Evolutionary conservation across 2,797 vertebrate species (phyloP).

Genomic region (Rachycentron canadum): DNA sequence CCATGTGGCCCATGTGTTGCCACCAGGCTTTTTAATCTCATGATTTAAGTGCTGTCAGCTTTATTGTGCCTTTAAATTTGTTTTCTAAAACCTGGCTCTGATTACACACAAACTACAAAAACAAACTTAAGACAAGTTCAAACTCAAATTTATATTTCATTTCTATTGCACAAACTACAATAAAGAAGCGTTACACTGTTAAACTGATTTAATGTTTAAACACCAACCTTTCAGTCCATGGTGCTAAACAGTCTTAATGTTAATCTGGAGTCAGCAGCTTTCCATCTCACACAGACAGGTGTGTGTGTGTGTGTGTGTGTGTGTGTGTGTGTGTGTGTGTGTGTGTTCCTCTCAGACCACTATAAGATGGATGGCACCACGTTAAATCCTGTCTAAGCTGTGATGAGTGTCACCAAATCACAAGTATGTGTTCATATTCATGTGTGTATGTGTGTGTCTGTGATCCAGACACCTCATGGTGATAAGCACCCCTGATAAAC

Average conservation of each 20-base stretch:
- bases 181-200: slow-evolving; percentile 22
- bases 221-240: slow-evolving; percentile 3
- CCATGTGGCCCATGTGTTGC: neutral
- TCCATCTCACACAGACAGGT: slow-evolving; percentile 32
- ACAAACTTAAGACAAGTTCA: neutral
- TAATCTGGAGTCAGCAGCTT: slow-evolving; percentile 22
- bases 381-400: slow-evolving; percentile 72
- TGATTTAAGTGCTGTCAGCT: no score
- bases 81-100: neutral
- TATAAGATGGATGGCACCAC: slow-evolving; percentile 58
- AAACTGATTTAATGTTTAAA: slow-evolving; percentile 45
- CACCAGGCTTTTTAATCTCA: neutral
- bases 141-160: neutral
- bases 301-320: slow-evolving; percentile 28
- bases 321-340: slow-evolving; percentile 35
- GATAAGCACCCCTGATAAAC: slow-evolving; percentile 63
- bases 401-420: slow-evolving; percentile 71
- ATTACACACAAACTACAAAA: neutral
- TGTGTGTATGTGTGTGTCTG: slow-evolving; percentile 10
- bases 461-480: slow-evolving; percentile 48
- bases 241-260: slow-evolving; percentile 18
- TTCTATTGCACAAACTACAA: neutral
- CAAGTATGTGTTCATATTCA: slow-evolving; percentile 19
- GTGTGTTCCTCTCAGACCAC: slow-evolving; percentile 49
- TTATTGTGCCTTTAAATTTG: neutral